Evolutionary conservation across 1,140 invertebrate genomes (phyloP).

Genomic region (Zaprionus lachaisei): DNA sequence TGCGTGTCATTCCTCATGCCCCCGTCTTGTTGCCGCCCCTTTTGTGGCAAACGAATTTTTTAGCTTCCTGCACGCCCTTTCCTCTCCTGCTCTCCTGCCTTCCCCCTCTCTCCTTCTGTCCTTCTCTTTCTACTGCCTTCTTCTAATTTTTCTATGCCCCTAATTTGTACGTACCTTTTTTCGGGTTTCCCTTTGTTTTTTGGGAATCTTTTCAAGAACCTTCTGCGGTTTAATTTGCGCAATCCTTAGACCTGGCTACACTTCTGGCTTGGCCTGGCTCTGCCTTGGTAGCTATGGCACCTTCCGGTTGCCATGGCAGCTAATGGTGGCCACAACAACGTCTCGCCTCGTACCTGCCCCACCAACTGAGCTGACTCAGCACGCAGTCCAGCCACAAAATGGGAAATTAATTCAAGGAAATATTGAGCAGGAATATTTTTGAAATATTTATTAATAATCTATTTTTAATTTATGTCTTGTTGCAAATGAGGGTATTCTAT

Average conservation of each 20-base stretch:
- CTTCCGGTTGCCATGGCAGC: constrained; percentile 38
- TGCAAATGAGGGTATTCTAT: not conserved
- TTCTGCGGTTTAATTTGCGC: constrained; percentile 65
- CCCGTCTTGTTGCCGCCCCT: constrained; percentile 5
- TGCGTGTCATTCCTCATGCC: constrained; percentile 70
- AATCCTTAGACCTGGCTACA: constrained; percentile 55
- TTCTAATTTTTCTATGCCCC: constrained; percentile 80
- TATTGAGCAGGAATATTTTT: not conserved
- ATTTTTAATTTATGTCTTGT: not conserved
- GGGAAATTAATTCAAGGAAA: not conserved
- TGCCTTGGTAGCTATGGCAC: not conserved
- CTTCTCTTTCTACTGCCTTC: constrained; percentile 16
- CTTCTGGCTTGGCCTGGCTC: constrained; percentile 12
- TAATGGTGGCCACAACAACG: constrained; percentile 35
- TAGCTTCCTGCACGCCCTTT: constrained; percentile 49
- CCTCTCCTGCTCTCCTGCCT: not conserved
- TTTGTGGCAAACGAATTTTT: constrained; percentile 44
- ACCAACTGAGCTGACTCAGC: not conserved
- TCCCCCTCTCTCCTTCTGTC: too few species aligned
- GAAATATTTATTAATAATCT: not conserved
- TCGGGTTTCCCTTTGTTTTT: constrained; percentile 15
- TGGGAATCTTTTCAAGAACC: constrained; percentile 29
- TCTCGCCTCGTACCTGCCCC: not conserved
- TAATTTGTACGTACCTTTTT: constrained; percentile 70
- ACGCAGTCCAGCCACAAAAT: not conserved